Base-by-base conservation (phyloP, 2,888 invertebrate species). In the Cordilura impudica region DNA sequence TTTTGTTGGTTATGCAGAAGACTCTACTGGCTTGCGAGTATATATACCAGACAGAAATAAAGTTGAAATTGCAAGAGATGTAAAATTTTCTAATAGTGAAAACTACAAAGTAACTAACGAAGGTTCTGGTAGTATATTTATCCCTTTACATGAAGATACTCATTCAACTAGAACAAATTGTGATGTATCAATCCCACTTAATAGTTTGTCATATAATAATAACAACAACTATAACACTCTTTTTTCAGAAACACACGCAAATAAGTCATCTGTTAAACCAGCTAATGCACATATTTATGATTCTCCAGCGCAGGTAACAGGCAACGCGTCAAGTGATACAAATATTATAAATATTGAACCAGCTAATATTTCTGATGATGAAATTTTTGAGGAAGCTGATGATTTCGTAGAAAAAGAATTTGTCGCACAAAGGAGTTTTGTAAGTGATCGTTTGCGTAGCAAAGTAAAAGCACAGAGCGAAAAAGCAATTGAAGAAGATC, bases 1-100 rank as follows among this genome's bases (percentile, higher is more conserved):
- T 29, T 81, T 82, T 43, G n/a, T 81, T 8, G 89, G 89, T 4
- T 89, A 89, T 72, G 83, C 83, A 71, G 86, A 86, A 23, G 53
- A 81, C 51, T 78, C 76, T 1, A 87, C 87, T 70, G 86, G 85
- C 0, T 87, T 84, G 72, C 54, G 81, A 21, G 71, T 84, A 74
- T n/a, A n/a, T n/a, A n/a, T 56, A 60, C 69, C 67, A 31, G 43
- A 66, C 7, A 67, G 43, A 29, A 69, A 63, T 18, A 79, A 69
- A 61, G 65, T 81, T 43, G 76, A 79, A 49, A 71, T 78, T 63
- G 63, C 75, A 14, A 53, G 83, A 47, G 75, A 83, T 49, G 51
- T 58, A 56, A 67, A 67, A 54, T 67, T 67, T 54, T 7, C 19
- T 31, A 29, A 63, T 23, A 8, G 8, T n/a, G 39, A 67, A 54